Evolutionary conservation across 1,140 invertebrate genomes (phyloP).

Genomic region (Drosophila punjabiensis): DNA sequence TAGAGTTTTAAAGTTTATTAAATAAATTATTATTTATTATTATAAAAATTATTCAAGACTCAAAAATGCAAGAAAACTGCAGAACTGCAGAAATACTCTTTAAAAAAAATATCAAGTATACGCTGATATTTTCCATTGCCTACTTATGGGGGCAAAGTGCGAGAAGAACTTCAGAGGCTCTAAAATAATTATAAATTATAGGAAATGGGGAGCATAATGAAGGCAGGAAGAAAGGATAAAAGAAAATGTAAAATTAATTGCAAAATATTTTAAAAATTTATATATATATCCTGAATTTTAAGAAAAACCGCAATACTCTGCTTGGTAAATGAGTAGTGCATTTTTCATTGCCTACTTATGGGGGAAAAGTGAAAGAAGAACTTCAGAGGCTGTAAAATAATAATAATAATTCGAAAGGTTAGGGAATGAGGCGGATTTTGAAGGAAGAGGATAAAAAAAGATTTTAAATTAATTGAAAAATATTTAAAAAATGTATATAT

Average conservation of each 20-base stretch:
- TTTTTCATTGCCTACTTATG: constrained; percentile 35
- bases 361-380: not conserved
- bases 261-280: too few species aligned
- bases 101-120: too few species aligned
- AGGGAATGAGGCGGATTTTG: not conserved
- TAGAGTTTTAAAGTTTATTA: too few species aligned
- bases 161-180: too few species aligned
- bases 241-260: too few species aligned
- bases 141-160: constrained; percentile 1
- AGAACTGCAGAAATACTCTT: not conserved
- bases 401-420: not conserved
- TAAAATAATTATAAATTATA: not conserved
- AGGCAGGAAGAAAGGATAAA: too few species aligned
- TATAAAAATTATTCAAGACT: too few species aligned
- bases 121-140: constrained; percentile 19
- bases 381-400: too few species aligned
- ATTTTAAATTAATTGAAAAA: not conserved
- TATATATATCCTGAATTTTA: too few species aligned
- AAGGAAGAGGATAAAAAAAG: not conserved
- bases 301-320: not conserved
- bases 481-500: not conserved
- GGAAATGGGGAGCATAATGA: too few species aligned
- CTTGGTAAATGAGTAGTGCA: not conserved
- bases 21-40: too few species aligned
- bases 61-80: too few species aligned